phyloP scores from a whole-genome alignment of 2,797 vertebrate species.

The Galagoides demidoff region DNA sequence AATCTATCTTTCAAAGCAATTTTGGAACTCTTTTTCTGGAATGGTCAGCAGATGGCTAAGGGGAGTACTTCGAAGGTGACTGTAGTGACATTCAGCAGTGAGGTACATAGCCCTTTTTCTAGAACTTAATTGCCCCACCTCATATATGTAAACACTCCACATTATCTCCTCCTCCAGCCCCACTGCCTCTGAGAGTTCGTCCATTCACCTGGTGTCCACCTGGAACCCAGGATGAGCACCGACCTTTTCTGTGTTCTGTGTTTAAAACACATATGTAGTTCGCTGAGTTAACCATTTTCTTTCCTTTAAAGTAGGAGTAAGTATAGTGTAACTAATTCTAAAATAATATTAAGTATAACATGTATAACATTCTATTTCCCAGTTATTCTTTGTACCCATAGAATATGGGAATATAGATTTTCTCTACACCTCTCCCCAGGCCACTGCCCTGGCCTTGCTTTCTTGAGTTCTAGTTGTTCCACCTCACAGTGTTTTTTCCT shows the following conservation, averaged over 20 bases:
- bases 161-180: not conserved
- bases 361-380: not conserved
- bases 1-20: too few relatives aligned
- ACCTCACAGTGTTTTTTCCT: not conserved
- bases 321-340: not conserved
- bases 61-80: too few relatives aligned
- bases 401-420: not conserved
- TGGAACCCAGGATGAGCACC: not conserved
- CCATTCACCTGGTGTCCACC: too few relatives aligned
- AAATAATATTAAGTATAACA: not conserved
- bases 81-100: too few relatives aligned
- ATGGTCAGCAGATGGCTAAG: too few relatives aligned
- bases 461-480: not conserved
- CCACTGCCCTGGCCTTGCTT: not conserved
- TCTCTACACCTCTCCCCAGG: not conserved
- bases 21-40: too few relatives aligned
- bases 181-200: not conserved
- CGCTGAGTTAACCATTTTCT: not conserved
- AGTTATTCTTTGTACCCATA: not conserved
- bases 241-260: not conserved
- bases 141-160: not conserved
- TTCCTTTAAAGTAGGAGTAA: not conserved
- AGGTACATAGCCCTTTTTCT: too few relatives aligned
- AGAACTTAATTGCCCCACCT: too few relatives aligned
- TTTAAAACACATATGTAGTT: not conserved